Conservation (phyloP, 2,113 vertebrate genomes). For the Ia io region DNA sequence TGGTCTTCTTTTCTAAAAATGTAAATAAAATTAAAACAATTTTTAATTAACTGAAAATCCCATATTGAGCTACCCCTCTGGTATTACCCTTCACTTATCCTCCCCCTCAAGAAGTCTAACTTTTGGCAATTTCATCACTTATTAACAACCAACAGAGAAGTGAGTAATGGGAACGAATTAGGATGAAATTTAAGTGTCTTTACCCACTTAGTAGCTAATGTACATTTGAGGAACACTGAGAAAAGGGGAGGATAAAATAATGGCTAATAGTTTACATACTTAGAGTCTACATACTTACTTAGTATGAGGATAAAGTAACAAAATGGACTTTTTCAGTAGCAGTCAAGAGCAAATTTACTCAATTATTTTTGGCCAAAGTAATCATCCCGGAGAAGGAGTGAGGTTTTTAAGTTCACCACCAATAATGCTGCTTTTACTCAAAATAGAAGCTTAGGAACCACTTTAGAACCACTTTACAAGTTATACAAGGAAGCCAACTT, state of each 20-base stretch:
- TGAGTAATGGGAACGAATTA: background rate
- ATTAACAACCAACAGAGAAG: background rate
- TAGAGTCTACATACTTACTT: background rate
- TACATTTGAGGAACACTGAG: background rate
- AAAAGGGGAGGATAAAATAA: background rate
- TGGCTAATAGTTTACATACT: background rate
- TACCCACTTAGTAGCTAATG: background rate
- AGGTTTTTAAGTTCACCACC: background rate
- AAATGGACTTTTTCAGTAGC: background rate
- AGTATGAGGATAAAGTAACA: background rate
- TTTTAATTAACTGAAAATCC: slow-evolving; percentile 1
- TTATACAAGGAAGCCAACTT: background rate
- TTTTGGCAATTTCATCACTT: slow-evolving; percentile 24
- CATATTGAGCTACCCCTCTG: background rate
- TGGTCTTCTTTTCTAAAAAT: background rate
- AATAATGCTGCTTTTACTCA: background rate
- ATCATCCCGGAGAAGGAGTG: background rate
- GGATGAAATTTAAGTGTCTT: background rate
- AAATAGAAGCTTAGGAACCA: background rate
- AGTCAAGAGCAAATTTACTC: background rate
- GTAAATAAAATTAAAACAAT: background rate
- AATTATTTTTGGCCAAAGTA: background rate
- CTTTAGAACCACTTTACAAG: background rate
- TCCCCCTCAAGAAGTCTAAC: background rate
- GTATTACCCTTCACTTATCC: background rate